Percentiles rank a stretch among this genome's conserved stretches.
These are phyloP conservation scores for Platycheirus albimanus DNA, from an alignment of 2,888 invertebrate species.

Conservation along the genomic window DNA sequence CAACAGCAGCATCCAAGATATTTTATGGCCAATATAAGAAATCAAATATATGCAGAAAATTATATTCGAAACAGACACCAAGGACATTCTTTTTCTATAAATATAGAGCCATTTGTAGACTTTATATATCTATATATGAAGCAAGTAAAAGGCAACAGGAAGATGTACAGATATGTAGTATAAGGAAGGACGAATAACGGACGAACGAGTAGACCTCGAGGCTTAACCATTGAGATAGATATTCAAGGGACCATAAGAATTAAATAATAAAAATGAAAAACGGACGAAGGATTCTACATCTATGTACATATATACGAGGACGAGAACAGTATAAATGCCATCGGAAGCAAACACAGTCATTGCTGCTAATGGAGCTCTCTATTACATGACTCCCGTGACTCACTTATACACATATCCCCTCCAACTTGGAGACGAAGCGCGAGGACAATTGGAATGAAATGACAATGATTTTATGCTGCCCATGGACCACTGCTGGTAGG, in stretches of 20 bases:
- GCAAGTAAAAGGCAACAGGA: conserved; percentile 32
- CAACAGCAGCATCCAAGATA: conserved; percentile 7
- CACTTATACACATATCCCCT: background rate
- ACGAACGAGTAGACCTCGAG: conserved; percentile 9
- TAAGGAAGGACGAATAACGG: conserved; percentile 1
- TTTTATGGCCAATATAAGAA: conserved; percentile 67
- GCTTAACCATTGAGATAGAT: background rate
- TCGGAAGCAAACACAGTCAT: conserved; percentile 22
- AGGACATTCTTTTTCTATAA: conserved; percentile 1
- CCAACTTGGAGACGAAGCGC: conserved; percentile 8
- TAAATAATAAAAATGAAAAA: conserved; percentile 34
- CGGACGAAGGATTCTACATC: conserved; percentile 49
- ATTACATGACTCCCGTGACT: conserved; percentile 12
- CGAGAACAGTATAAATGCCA: conserved; percentile 33
- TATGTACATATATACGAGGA: too few relatives aligned
- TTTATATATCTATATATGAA: background rate
- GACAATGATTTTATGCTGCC: conserved; percentile 46
- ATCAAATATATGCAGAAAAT: conserved; percentile 65
- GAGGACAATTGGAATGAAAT: conserved; percentile 36
- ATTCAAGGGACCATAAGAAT: conserved; percentile 12
- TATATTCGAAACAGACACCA: conserved; percentile 42
- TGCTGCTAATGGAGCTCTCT: conserved; percentile 20
- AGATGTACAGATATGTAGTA: too few relatives aligned
- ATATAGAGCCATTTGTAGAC: background rate
- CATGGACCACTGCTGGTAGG: conserved; percentile 10